Conservation (phyloP, 2,113 vertebrate species). For the Cyrtonyx montezumae region DNA sequence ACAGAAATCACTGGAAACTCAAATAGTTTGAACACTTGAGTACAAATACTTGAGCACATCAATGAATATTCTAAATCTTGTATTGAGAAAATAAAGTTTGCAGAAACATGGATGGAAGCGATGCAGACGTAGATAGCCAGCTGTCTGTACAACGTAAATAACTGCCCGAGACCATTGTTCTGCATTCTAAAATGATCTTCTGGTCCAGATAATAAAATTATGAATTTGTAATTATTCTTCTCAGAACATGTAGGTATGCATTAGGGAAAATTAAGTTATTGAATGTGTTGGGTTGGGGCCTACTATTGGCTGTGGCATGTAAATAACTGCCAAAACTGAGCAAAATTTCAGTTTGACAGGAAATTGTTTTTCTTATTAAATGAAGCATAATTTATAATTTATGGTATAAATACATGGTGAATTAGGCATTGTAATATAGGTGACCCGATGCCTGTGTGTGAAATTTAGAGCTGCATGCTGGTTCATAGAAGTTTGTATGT, state of each 20-base stretch:
- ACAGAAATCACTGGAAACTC: background rate
- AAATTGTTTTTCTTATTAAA: constrained; percentile 1
- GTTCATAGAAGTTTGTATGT: constrained; percentile 14
- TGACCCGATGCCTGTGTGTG: constrained; percentile 6
- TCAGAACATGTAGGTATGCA: background rate
- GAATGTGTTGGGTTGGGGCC: background rate
- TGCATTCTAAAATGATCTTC: background rate
- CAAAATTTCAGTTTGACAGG: constrained; percentile 23
- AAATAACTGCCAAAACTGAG: background rate
- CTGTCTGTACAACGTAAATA: background rate
- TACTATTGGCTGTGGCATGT: background rate
- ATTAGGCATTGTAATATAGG: constrained; percentile 46
- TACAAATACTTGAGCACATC: background rate
- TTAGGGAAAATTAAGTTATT: constrained; percentile 36
- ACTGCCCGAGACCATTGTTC: background rate
- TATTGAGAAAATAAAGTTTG: background rate
- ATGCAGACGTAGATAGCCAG: background rate
- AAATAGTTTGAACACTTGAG: background rate
- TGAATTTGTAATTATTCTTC: background rate
- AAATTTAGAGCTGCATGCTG: constrained; percentile 25
- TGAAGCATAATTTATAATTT: constrained; percentile 22
- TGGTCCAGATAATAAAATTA: background rate
- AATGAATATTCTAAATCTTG: background rate
- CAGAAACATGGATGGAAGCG: background rate
- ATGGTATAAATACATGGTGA: background rate